Evolutionary conservation across 2,888 invertebrate species (phyloP), one percentile per base, ranked within the genome.

Genomic region (Lithophane ornitopus): DNA sequence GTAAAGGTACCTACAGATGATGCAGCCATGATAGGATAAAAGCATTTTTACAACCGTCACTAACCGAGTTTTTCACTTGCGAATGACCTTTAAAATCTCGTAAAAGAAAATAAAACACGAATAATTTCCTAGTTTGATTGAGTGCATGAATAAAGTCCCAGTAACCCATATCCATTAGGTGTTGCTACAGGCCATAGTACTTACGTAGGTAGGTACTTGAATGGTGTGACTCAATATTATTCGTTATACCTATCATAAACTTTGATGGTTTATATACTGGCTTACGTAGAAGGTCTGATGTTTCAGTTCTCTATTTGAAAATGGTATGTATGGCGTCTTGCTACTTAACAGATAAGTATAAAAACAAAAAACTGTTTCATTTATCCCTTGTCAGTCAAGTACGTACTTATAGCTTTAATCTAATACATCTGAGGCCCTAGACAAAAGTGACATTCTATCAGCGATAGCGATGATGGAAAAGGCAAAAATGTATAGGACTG

Each of bases 111-210:
- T 80, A 80, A 87, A 82, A 39, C 34, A 39, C 22, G 16, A 70
- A 70, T 68, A 70, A 61, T 71, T 65, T 74, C 66, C 39, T 54
- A 56, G 59, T 59, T 74, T 67, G 58, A 76, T 81, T 65, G 62
- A 70, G 54, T 75, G 77, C 71, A 28, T 58, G 71, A 75, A 78
- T 80, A 76, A 82, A 86, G 77, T 72, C 56, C 77, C 66, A 78
- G 78, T 86, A 76, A 88, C 83, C 78, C 66, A 86, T 76, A 78
- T 80, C 76, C 82, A 82, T 88, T 86, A 81, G 80, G 62, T 63
- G 39, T 52, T 28, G 74, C 54, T 56, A 62, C 49, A 63, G 44
- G 19, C 28, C 41, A 46, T 69, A 67, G 73, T 74, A 80, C 68
- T 75, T 41, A 71, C 28, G 34, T 26, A 11, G 34, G 39, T 39